Evolutionary conservation across 2,888 invertebrate species (phyloP), one percentile per base, ranked within the genome.

Genomic region (Drosophila subsilvestris): DNA sequence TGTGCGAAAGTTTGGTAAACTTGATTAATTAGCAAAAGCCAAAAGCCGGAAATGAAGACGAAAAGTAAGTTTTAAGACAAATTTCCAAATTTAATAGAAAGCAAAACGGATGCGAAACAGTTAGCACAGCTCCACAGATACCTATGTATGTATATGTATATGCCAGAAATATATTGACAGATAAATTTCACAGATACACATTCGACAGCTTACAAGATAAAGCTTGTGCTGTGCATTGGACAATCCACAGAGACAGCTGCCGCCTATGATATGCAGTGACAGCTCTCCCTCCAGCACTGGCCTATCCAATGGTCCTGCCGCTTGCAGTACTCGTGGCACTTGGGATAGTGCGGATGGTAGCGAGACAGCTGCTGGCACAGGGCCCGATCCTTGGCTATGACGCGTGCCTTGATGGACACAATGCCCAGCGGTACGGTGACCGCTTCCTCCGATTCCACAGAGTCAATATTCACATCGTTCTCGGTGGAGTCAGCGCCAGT

Each of bases 301-400:
- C 91, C 91, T 74, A 91, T 75, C 92, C 91, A 91, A 51, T 91
- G 91, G 12, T 90, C 84, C 18, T 91, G 76, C 32, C 82, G 79
- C 49, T 80, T 79, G 76, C 91, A 91, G 78, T 91, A 91, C 29
- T 82, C 78, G 63, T 91, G 85, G 55, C 91, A 91, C 27, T 76
- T 85, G 17, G 91, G 92, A 65, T 80, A 87, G 61, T 91, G 91
- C 0, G 92, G 91, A 76, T 88, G 90, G 55, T 86, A 82, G 14
- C 85, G 88, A 1, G 91, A 91, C 5, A 77, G 70, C 49, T 82
- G 78, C 57, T 76, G 74, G 62, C 91, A 91, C 48, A 91, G 73
- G 0, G 76, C 86, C 1, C 86, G 83, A 70, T 91, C 86, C 78
- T 87, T 89, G 48, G 90, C 83, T 32, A 85, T 90, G 18, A 89